phyloP scores from a whole-genome alignment of 2,113 vertebrate genomes.

The Recurvirostra avosetta region DNA sequence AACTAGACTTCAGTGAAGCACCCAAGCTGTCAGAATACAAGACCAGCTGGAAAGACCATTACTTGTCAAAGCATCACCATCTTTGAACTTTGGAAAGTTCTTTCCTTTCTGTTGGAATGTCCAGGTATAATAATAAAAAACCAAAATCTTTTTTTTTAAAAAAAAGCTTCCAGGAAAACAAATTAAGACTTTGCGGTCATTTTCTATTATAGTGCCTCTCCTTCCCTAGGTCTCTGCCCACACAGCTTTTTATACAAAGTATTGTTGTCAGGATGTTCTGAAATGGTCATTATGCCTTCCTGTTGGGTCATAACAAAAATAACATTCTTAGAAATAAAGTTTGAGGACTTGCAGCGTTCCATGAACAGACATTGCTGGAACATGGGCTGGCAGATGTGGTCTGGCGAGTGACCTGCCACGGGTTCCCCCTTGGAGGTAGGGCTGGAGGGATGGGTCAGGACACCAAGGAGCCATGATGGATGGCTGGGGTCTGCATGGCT shows the following conservation, averaged over 20 bases:
- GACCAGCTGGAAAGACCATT: not conserved
- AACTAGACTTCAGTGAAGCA: not conserved
- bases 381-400: rapidly evolving
- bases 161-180: not conserved
- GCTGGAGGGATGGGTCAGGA: not conserved
- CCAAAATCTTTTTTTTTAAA: not conserved
- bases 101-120: not conserved
- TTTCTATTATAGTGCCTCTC: not conserved
- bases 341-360: not conserved
- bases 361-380: not conserved
- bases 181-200: not conserved
- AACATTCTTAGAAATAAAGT: not conserved
- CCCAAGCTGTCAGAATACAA: not conserved
- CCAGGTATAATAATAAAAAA: not conserved
- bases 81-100: not conserved
- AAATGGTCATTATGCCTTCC: not conserved
- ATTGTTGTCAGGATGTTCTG: not conserved
- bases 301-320: not conserved
- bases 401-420: not conserved
- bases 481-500: rapidly evolving
- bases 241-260: not conserved
- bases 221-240: not conserved
- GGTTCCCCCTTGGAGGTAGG: not conserved
- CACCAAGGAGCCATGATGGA: not conserved
- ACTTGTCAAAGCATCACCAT: not conserved